These are phyloP conservation scores for Enchytraeus crypticus DNA, from an alignment of 2,888 invertebrate species.

Conservation along the genomic window DNA sequence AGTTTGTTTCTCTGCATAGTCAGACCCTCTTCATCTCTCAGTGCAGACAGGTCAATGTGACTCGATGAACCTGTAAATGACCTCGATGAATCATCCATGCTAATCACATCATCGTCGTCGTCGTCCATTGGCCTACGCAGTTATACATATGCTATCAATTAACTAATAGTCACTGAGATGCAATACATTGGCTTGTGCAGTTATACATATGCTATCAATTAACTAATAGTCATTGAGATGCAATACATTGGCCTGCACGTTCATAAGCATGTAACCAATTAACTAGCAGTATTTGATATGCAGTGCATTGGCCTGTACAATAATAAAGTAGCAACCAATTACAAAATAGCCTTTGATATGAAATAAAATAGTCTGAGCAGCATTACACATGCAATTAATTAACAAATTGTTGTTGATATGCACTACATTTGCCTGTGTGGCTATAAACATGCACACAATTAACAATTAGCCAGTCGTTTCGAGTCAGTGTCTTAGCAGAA, in stretches of 20 bases:
- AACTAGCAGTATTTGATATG: neutral
- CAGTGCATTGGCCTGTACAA: neutral
- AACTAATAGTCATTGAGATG: neutral
- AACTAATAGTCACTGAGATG: neutral
- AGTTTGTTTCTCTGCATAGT: conserved; percentile 28
- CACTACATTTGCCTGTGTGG: too few species aligned
- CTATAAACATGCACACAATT: too few species aligned
- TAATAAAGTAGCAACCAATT: too few species aligned
- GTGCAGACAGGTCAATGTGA: neutral
- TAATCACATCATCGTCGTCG: neutral
- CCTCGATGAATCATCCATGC: neutral
- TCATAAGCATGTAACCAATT: too few species aligned
- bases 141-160: too few species aligned
- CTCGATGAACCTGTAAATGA: neutral
- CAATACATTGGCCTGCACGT: neutral
- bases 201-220: too few species aligned
- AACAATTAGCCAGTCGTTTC: too few species aligned
- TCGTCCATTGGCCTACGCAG: conserved; percentile 10
- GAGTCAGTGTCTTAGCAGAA: too few species aligned
- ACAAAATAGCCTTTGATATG: neutral
- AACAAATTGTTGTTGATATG: too few species aligned
- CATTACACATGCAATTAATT: too few species aligned
- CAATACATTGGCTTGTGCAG: neutral
- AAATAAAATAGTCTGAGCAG: neutral
- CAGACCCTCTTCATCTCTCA: neutral